Evolutionary conservation across 1,140 invertebrate genomes (phyloP), one percentile per base, ranked within the genome.

Genomic region (Anagrus nilaparvatae): DNA sequence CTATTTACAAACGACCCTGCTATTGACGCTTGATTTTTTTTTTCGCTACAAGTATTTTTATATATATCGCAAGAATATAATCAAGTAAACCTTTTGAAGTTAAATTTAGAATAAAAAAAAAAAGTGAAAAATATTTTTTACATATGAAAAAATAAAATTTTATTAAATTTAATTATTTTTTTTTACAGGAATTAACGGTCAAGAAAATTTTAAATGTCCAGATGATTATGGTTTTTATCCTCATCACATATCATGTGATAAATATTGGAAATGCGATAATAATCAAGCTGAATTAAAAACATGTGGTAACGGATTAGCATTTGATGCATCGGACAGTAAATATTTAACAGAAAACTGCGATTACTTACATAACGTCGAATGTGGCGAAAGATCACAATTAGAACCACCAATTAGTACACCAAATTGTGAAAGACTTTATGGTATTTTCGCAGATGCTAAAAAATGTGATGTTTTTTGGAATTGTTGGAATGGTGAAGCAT

Each of bases 401-500:
- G 87, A 94, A 58, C 85, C 87, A 12, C 76, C 90, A 55, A 84
- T 93, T 54, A 73, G 78, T 25, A 86, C 89, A 13, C 74, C 85
- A 1, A 84, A 94, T 63, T 95, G 90, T 58, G 58, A 83, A 10
- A 74, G 89, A 34, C 69, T 94, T 31, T 93, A 94, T 65, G 91
- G 91, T 58, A 92, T 94, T 66, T 94, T 94, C 76, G 63, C 87
- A 41, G 89, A 94, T 60, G 82, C 83, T 16, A 69, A 73, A 46
- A 89, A 92, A 64, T 93, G 90, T 65, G 84, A 90, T 62, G 83
- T 87, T 2, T 95, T 94, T 81, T 94, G 88, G 84, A 92, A 90
- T 63, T 95, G 91, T 67, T 93, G 90, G 88, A 91, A 91, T 67
- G 91, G 90, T 27, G 89, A 93, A 65, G 81, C 88, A 7, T 90